Percentiles rank a stretch among this genome's conserved stretches.
phyloP scores from a whole-genome alignment of 2,113 vertebrate species.

The Mixornis gularis region DNA sequence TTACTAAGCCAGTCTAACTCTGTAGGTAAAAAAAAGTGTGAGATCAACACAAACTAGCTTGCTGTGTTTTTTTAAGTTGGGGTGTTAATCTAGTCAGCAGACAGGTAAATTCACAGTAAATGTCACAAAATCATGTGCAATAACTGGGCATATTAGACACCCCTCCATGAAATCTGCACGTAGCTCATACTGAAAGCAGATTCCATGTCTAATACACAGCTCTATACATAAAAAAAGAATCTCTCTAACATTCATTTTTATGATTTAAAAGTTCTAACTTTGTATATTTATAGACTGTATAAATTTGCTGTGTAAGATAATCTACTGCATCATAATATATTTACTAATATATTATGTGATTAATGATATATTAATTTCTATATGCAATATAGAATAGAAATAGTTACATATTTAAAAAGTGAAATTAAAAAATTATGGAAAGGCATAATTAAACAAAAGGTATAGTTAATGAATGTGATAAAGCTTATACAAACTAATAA shows the following conservation, averaged over 20 bases:
- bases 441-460: background rate
- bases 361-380: background rate
- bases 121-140: background rate
- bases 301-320: background rate
- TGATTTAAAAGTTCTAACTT: background rate
- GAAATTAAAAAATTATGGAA: background rate
- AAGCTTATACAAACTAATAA: background rate
- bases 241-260: background rate
- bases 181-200: background rate
- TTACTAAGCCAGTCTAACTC: constrained; percentile 89
- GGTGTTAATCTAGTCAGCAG: background rate
- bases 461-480: background rate
- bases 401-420: background rate
- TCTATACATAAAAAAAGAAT: background rate
- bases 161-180: background rate
- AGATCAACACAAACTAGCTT: constrained; percentile 10
- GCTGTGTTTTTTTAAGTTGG: background rate
- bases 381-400: background rate
- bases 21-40: constrained; percentile 39
- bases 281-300: background rate
- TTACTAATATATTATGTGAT: background rate
- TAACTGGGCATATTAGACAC: background rate
- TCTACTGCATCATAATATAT: background rate
- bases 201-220: background rate
- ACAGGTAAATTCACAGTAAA: background rate